phyloP scores from a whole-genome alignment of 1,140 invertebrate species.

The Drosophila bocqueti region DNA sequence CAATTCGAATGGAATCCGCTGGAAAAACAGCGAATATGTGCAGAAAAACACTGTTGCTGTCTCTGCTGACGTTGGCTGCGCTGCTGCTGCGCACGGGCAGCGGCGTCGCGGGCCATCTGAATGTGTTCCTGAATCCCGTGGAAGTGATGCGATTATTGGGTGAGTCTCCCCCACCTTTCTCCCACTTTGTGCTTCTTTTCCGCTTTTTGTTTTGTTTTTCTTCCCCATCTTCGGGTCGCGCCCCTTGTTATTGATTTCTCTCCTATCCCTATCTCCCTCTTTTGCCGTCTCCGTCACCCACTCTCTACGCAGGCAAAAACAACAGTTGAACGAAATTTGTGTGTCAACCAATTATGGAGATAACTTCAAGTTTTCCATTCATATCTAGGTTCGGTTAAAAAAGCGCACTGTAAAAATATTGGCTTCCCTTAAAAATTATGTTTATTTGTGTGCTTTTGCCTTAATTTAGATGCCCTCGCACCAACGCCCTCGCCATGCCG shows the following conservation, averaged over 20 bases:
- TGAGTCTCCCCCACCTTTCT: slow-evolving; percentile 61
- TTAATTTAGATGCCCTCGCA: slow-evolving; percentile 68
- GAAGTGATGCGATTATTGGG: slow-evolving; percentile 85
- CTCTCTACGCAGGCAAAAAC: slow-evolving; percentile 15
- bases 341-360: slow-evolving; percentile 64
- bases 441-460: slow-evolving; percentile 70
- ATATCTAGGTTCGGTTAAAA: slow-evolving; percentile 18
- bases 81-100: slow-evolving; percentile 52
- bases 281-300: not conserved
- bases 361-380: slow-evolving; percentile 43
- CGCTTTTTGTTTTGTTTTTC: not conserved
- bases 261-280: not conserved
- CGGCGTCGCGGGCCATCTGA: slow-evolving; percentile 76
- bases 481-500: slow-evolving; percentile 40
- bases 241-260: slow-evolving; percentile 72
- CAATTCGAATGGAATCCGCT: slow-evolving; percentile 46
- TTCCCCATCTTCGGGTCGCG: slow-evolving; percentile 10
- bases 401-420: slow-evolving; percentile 38
- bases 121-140: slow-evolving; percentile 85
- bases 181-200: not conserved
- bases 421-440: slow-evolving; percentile 56
- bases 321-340: slow-evolving; percentile 44
- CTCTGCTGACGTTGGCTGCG: slow-evolving; percentile 52
- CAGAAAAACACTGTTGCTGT: slow-evolving; percentile 40
- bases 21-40: slow-evolving; percentile 43